Base-by-base conservation (phyloP, 2,113 vertebrate genomes). In the Microtus richardsoni region DNA sequence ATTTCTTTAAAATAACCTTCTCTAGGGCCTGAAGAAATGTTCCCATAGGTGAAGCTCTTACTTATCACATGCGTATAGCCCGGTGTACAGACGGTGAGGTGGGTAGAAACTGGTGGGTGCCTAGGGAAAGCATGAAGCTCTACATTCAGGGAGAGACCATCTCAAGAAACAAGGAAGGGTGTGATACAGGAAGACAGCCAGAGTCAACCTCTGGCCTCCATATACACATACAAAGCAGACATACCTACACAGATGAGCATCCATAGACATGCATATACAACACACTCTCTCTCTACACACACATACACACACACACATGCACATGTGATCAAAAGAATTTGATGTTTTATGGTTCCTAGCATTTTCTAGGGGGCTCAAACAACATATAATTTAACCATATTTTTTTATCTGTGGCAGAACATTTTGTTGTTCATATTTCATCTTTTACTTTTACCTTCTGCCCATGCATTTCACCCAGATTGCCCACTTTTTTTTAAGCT, bases 401-500 rank as follows among this genome's bases (percentile, higher is more conserved):
- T 93, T 60, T 11, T 88, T 92, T 83, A 84, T 86, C 86, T 84
- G 21, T 74, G 70, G 19, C 24, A 47, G 22, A 90, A 17, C 88
- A 92, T 1, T 80, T 95, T 21, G 24, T 21, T 73, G 70, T 64
- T 89, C 44, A 30, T 82, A 91, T 26, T 95, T 86, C 12, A 86
- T 82, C 39, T 87, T 85, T 91, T 82, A 8, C 58, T 58, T 54
- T 89, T 47, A 88, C 88, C 36, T 36, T 90, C 58, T 94, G 12
- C 60, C 90, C 12, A 30, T 39, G 14, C 52, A 26, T 7, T 41
- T 82, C 82, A 36, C 30, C 16, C 3, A 91, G 3, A 22, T 71
- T 77, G 41, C 54, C 54, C 36, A 89, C 60, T 94, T 73, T 22
- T 28, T 75, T 92, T 70, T 75, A 88, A 95, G 14, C 7, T 66